Base-by-base conservation (phyloP, 1,140 invertebrate species). In the Anthonomus grandis region DNA sequence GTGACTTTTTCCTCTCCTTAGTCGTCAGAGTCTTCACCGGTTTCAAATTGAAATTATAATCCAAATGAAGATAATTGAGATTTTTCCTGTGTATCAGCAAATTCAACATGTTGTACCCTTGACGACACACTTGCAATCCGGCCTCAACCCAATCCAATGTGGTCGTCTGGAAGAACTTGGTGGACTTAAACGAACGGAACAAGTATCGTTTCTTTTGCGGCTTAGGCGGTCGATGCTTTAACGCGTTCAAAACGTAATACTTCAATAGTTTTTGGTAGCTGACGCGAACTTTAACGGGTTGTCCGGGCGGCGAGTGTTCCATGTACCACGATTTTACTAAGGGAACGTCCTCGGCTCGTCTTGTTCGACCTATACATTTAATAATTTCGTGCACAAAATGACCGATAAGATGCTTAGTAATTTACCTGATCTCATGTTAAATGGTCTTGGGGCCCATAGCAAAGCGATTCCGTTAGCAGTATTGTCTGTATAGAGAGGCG, bases 41-140 rank as follows among this genome's bases (percentile, higher is more conserved):
- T 75, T 99, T 99, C 70, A 99, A 81, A 74, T 99, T 99, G 71
- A 99, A 99, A 76, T 99, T 99, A 73, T 99, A 99, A 80, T 99
- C 97, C 72, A 99, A 82, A 84, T 99, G 97, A 22, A 99, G 82
- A 72, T 99, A 99, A 73, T 99, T 99, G 6, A 99, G 83, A 77
- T 99, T 99, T 76, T 99, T 99, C 42, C 97, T 87, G 78, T 99
- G 97, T 71, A 99, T 99, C 39, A 99, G 78, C 31, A 99, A 78
- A 76, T 99, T 99, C 8, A 99, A 78, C 97, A 99, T 99, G 74
- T 99, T 99, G 76, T 99, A 99, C 10, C 97, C 97, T 76, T 99
- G 97, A 10, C 97, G 82, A 72, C 97, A 98, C 0, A 99, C 97
- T 79, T 96, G 91, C 4, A 99, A 75, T 21, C 97, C 97, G 47